Conservation (phyloP, 2,888 invertebrate species). For the Drosophila hamatofila region DNA sequence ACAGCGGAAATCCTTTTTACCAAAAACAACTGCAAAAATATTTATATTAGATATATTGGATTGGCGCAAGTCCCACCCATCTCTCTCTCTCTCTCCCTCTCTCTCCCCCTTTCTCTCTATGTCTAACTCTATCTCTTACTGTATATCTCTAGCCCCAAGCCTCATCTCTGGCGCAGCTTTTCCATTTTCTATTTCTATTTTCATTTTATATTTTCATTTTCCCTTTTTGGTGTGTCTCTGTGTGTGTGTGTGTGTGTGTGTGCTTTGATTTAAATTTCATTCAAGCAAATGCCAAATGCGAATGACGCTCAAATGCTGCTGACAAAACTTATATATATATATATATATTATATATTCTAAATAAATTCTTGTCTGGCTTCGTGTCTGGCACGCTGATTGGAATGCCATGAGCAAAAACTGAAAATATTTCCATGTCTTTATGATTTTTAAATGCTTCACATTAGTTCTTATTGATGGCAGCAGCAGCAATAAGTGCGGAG, state of each 20-base stretch:
- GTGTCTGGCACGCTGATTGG: conserved; percentile 14
- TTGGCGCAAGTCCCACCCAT: conserved; percentile 28
- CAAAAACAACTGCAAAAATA: conserved; percentile 79
- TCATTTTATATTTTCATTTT: conserved; percentile 33
- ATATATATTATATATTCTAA: not conserved
- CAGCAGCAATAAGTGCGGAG: not conserved
- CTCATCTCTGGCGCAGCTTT: conserved; percentile 22
- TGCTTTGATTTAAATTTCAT: conserved; percentile 54
- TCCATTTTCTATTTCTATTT: conserved; percentile 41
- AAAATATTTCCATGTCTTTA: not conserved
- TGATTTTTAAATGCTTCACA: not conserved
- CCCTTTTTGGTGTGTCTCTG: conserved; percentile 2
- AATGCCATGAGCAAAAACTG: not conserved
- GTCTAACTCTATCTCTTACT: not conserved
- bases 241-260: conserved; percentile 2
- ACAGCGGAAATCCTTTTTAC: conserved; percentile 74
- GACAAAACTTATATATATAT: conserved; percentile 17
- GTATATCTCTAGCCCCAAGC: conserved; percentile 2
- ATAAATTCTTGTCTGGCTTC: conserved; percentile 10
- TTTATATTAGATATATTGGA: conserved; percentile 80
- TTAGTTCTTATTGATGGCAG: not conserved
- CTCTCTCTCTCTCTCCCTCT: not conserved
- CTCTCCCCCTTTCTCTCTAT: not conserved
- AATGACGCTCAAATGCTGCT: conserved; percentile 39
- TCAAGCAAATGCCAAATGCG: conserved; percentile 45